These are phyloP conservation scores for Mormoops blainvillei DNA, from an alignment of 2,113 vertebrate genomes.

Conservation along the genomic window DNA sequence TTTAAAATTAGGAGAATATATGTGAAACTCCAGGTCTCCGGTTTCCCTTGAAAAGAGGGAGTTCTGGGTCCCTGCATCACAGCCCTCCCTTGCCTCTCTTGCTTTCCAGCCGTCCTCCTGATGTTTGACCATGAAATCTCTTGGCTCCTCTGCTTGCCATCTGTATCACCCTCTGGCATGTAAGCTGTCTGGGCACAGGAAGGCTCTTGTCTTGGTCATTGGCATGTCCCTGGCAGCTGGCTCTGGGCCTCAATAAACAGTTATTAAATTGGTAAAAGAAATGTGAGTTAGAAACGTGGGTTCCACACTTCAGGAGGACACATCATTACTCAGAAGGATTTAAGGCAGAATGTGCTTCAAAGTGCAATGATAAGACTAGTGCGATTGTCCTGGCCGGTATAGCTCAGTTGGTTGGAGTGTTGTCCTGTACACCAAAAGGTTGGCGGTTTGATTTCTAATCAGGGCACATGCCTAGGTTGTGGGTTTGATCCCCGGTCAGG, in stretches of 20 bases:
- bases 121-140: background rate
- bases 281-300: background rate
- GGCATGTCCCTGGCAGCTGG: background rate
- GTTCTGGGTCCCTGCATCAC: background rate
- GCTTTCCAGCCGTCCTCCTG: background rate
- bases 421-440: too few species aligned
- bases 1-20: background rate
- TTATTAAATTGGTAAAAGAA: slow-evolving; percentile 16
- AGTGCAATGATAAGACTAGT: background rate
- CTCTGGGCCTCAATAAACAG: slow-evolving; percentile 18
- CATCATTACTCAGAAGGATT: background rate
- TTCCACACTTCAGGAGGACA: background rate
- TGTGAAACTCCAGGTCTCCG: background rate
- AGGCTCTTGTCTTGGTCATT: slow-evolving; percentile 48
- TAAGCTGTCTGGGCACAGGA: slow-evolving; percentile 44
- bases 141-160: slow-evolving; percentile 20
- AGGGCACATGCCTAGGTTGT: too few species aligned
- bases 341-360: background rate
- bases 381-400: background rate
- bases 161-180: background rate
- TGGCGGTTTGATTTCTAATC: too few species aligned
- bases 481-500: background rate
- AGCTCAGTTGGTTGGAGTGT: too few species aligned
- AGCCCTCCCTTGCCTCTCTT: background rate
- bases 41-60: background rate